Base-by-base conservation (phyloP, 2,113 vertebrate genomes). In the Amphiprion percula region DNA sequence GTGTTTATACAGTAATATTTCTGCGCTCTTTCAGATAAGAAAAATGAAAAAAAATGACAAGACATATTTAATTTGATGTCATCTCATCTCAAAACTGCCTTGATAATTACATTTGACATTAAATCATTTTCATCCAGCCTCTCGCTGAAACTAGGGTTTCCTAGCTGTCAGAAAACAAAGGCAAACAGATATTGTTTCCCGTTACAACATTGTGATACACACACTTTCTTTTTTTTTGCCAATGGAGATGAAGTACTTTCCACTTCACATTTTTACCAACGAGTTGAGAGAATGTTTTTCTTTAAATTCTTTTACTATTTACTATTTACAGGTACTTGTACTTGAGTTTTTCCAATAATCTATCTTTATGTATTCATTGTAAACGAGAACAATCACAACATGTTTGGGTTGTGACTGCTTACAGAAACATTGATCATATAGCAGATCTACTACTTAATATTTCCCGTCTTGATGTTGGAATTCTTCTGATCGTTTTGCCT, bases 41-140 rank as follows among this genome's bases (percentile, higher is more conserved):
- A 37, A 9, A 8, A 37, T 37, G 26, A 26, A 26, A 37, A 37
- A 2, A 37, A 37, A 37, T 10, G 7, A 30, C 30, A 80, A 70
- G 60, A 30, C 47, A 21, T 50, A 82, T 79, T 88, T 69, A 28
- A 61, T 83, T 68, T 68, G 68, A 74, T 74, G 46, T 44, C 71
- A 67, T 76, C 53, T 66, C n/a, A 23, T 58, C 62, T 74, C 49
- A 54, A 67, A 68, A 63, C 30, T 62, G 62, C 56, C 52, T 41
- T 41, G 23, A 67, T 71, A 74, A 78, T 81, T 72, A 77, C 37
- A 60, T 83, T 69, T 83, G 23, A 79, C 68, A 53, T 83, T 52
- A 46, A 69, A 77, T 69, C 47, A 58, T 53, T 63, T 46, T 53
- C 73, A 23, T 71, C 8, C 23, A 28, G 73, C 54, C 47, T 68